phyloP scores from a whole-genome alignment of 2,113 vertebrate species.

The Serinus canaria region DNA sequence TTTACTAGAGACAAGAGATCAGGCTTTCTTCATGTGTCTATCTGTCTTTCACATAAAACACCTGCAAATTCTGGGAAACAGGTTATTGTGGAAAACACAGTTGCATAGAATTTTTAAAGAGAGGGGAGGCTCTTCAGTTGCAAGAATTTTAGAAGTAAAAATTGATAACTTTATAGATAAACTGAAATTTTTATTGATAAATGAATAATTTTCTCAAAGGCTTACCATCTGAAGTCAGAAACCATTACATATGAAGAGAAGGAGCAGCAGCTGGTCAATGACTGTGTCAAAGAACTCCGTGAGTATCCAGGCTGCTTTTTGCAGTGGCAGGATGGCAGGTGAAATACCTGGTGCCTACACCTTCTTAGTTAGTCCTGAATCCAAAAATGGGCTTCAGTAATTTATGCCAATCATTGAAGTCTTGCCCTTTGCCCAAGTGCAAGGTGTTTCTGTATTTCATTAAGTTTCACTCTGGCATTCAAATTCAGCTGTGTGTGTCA shows the following conservation, averaged over 20 bases:
- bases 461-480: neutral
- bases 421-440: neutral
- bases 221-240: constrained; percentile 90
- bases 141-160: neutral
- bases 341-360: neutral
- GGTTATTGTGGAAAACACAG: neutral
- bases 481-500: neutral
- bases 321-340: neutral
- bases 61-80: neutral
- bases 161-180: neutral
- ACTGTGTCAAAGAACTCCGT: constrained; percentile 98
- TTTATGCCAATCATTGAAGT: neutral
- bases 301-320: constrained; percentile 66
- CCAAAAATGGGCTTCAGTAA: neutral
- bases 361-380: neutral
- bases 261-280: constrained; percentile 92
- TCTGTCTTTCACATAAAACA: neutral
- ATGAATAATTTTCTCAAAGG: constrained; percentile 72
- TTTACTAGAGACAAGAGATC: neutral
- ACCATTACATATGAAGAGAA: constrained; percentile 94
- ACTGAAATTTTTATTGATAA: neutral
- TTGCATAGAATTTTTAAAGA: neutral
- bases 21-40: neutral
- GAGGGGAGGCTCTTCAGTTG: neutral
- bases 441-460: neutral